Base-by-base conservation (phyloP, 2,888 invertebrate genomes). In the Torymus tubicola region DNA sequence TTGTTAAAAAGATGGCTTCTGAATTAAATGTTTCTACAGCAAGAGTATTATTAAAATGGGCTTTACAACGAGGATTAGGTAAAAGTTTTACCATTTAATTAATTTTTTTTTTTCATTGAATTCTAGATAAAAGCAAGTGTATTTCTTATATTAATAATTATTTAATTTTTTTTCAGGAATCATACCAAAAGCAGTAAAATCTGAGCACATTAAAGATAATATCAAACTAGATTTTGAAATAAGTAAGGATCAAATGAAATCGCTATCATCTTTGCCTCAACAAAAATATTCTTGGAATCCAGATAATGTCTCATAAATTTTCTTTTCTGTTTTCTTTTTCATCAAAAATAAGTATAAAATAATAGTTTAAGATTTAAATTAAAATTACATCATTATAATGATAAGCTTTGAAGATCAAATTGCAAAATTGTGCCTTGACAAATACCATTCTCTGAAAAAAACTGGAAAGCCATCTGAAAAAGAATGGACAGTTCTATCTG, bases 401-500 rank as follows among this genome's bases (percentile, higher is more conserved):
- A 60, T 16, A 11, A 77, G 72, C 63, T 87, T 92, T 81, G 90
- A 92, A 11, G 91, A 94, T 84, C 85, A 88, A 84, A 91, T 96
- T 80, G 93, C 94, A 1, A 88, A 92, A 84, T 87, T 93, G 21
- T 95, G 95, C 87, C 91, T 94, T 55, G 87, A 93, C 71, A 92
- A 93, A 83, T 96, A 94, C 85, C 88, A 91, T 21, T 91, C 89
- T 13, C 89, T 97, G 60, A 94, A 95, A 0, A 96, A 96, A 92
- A 94, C 94, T 71, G 97, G 97, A 0, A 98, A 97, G 91, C 97
- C 97, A 0, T 92, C 91, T 21, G 87, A 88, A 52, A 92, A 91
- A 78, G 96, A 98, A 91, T 98, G 98, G 97, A 97, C 97, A 2
- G 93, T 96, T 21, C 88, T 98, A 52, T 94, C 97, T 0, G 95